A percentile compares a stretch with the other conserved stretches of the same genome.
Conservation (phyloP, 2,888 invertebrate species). For the Chloroclystis v-ata region DNA sequence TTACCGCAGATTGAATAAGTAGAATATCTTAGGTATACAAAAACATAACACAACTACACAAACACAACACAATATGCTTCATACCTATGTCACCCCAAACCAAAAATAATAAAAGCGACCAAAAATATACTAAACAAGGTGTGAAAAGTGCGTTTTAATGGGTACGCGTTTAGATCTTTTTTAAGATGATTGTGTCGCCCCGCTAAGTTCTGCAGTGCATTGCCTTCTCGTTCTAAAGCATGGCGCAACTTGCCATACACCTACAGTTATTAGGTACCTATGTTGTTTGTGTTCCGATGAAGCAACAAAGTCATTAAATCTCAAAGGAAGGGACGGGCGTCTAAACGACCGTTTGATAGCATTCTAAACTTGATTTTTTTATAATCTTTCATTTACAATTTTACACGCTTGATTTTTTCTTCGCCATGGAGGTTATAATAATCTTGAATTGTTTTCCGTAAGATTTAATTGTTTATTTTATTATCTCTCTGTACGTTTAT, state of each 20-base stretch:
- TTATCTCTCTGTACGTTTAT: too few species aligned
- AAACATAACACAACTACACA: too few species aligned
- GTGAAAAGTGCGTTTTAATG: neutral
- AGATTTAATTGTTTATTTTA: neutral
- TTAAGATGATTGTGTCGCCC: conserved; percentile 23
- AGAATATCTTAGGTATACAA: too few species aligned
- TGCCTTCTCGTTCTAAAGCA: neutral
- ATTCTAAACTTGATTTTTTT: neutral
- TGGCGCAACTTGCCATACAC: conserved; percentile 21
- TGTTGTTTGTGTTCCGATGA: neutral
- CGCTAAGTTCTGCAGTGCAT: neutral
- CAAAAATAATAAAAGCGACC: neutral
- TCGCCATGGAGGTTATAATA: too few species aligned
- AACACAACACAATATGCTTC: too few species aligned
- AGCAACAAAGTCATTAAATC: conserved; percentile 34
- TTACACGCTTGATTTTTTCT: too few species aligned
- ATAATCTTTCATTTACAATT: too few species aligned
- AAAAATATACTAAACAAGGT: neutral
- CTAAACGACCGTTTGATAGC: conserved; percentile 13
- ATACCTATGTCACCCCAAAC: too few species aligned
- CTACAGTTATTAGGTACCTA: conserved; percentile 27
- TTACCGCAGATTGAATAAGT: too few species aligned
- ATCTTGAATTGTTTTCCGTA: too few species aligned
- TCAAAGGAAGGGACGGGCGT: conserved; percentile 23
- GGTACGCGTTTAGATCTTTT: conserved; percentile 21